A percentile compares a stretch with the other conserved stretches of the same genome.
Conservation (phyloP, 2,113 vertebrate genomes). For the Procavia capensis region DNA sequence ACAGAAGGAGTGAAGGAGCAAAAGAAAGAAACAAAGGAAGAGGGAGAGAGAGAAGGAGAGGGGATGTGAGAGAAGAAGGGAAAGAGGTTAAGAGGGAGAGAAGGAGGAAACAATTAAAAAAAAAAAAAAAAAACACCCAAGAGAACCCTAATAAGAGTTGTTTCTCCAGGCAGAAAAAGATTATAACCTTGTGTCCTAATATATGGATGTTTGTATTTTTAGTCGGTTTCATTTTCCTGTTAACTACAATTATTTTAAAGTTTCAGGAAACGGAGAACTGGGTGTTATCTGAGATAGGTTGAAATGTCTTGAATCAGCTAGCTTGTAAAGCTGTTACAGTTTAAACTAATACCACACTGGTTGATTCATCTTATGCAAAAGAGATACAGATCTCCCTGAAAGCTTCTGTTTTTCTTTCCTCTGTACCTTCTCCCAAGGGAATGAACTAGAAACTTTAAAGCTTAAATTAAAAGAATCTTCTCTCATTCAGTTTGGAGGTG, state of each 20-base stretch:
- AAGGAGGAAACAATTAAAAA: background rate
- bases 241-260: constrained; percentile 71
- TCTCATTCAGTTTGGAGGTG: constrained; percentile 60
- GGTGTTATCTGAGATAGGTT: background rate
- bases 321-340: constrained; percentile 56
- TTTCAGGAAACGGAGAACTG: constrained; percentile 58
- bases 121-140: too few relatives aligned
- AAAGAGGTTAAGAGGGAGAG: too few relatives aligned
- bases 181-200: background rate
- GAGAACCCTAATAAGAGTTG: background rate
- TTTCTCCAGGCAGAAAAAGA: background rate
- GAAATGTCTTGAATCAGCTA: constrained; percentile 55
- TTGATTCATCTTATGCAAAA: constrained; percentile 75
- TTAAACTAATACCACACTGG: constrained; percentile 68
- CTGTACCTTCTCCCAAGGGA: constrained; percentile 39
- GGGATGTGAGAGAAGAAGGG: background rate
- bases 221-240: constrained; percentile 61
- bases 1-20: background rate
- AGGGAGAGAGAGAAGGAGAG: background rate
- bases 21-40: background rate
- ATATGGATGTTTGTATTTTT: background rate
- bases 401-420: constrained; percentile 66
- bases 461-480: constrained; percentile 60
- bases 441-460: constrained; percentile 53
- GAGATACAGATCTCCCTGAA: constrained; percentile 61